Evolutionary conservation across 2,888 invertebrate genomes (phyloP).

Genomic region (Eutolmus rufibarbis): DNA sequence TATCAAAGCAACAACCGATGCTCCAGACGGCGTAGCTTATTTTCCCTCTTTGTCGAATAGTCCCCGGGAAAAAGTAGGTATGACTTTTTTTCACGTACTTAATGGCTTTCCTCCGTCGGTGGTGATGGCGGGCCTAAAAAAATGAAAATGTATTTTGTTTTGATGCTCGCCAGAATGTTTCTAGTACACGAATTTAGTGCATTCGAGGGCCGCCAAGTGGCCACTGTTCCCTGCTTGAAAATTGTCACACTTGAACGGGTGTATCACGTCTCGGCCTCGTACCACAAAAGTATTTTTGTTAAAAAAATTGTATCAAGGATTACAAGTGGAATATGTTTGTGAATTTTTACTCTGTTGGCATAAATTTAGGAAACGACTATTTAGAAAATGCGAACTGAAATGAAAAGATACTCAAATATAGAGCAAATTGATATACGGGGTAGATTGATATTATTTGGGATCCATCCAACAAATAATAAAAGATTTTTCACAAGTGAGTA

Average conservation of each 20-base stretch:
- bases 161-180: not conserved
- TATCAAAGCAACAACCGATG: constrained; percentile 36
- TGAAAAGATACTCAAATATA: not conserved
- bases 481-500: too few relatives aligned
- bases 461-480: too few relatives aligned
- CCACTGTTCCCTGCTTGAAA: not conserved
- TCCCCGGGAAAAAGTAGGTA: constrained; percentile 9
- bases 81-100: not conserved
- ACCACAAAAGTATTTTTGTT: not conserved
- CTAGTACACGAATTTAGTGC: not conserved
- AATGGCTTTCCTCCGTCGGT: constrained; percentile 6
- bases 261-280: not conserved
- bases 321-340: not conserved
- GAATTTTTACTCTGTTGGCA: not conserved
- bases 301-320: not conserved
- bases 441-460: too few relatives aligned
- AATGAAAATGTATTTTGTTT: constrained; percentile 11
- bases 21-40: not conserved
- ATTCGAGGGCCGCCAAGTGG: not conserved
- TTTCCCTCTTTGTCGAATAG: not conserved
- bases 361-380: not conserved
- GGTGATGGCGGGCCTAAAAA: not conserved
- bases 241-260: not conserved
- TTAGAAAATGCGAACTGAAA: not conserved
- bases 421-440: too few relatives aligned